Percentiles rank a stretch among this genome's conserved stretches.
These are phyloP conservation scores for Pogonocherus hispidulus DNA, from an alignment of 2,888 invertebrate species.

Conservation along the genomic window DNA sequence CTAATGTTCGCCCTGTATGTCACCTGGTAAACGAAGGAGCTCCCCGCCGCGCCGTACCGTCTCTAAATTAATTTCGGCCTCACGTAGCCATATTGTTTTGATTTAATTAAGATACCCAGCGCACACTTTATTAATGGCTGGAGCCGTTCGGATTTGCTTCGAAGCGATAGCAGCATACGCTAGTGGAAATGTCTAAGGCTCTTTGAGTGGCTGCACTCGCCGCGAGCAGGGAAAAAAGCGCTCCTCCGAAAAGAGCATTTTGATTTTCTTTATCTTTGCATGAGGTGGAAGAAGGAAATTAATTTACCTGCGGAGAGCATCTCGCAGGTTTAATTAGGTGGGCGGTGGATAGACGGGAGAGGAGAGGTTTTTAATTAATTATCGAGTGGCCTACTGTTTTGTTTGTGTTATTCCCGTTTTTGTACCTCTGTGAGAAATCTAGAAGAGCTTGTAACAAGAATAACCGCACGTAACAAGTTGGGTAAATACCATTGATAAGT, in stretches of 20 bases:
- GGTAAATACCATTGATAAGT: too few relatives aligned
- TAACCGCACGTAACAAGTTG: too few relatives aligned
- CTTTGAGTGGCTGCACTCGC: conserved; percentile 18
- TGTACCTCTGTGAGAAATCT: too few relatives aligned
- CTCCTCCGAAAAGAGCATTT: conserved; percentile 4
- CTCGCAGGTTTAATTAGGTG: neutral
- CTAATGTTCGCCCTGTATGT: too few relatives aligned
- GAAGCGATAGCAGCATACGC: conserved; percentile 31
- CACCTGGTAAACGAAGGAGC: too few relatives aligned
- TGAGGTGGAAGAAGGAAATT: conserved; percentile 13
- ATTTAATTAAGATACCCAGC: conserved; percentile 67
- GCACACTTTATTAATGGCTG: conserved; percentile 63
- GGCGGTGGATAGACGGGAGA: too few relatives aligned
- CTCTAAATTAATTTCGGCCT: conserved; percentile 66
- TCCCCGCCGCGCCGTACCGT: too few relatives aligned
- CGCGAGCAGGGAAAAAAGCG: neutral
- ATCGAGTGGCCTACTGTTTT: neutral
- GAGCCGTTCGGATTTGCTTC: conserved; percentile 40
- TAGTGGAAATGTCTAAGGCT: conserved; percentile 1
- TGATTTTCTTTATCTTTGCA: conserved; percentile 19
- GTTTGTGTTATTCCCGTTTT: neutral
- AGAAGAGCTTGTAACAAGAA: too few relatives aligned
- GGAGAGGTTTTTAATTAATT: conserved; percentile 29
- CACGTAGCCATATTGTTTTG: conserved; percentile 67
- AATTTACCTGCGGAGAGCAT: conserved; percentile 9